Evolutionary conservation across 2,113 vertebrate species (phyloP).

Genomic region (Donacobius atricapilla): DNA sequence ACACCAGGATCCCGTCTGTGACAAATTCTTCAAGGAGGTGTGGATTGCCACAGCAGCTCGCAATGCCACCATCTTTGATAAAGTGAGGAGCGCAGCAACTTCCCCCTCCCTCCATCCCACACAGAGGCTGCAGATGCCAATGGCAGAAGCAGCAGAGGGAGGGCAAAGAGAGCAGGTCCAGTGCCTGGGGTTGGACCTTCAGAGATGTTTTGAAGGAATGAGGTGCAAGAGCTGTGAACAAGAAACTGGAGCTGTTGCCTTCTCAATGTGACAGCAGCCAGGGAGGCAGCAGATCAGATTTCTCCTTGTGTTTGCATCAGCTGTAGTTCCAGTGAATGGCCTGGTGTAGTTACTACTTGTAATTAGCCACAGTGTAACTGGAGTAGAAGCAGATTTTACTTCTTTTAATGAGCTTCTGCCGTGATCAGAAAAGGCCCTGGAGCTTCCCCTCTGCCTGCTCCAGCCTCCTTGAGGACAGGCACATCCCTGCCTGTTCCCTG

Average conservation of each 20-base stretch:
- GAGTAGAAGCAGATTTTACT: background rate
- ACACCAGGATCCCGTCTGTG: constrained; percentile 88
- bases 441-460: background rate
- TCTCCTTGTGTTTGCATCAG: background rate
- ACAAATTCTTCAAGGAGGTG: constrained; percentile 95
- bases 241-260: background rate
- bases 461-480: background rate
- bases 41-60: constrained; percentile 89
- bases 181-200: background rate
- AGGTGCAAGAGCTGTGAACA: background rate
- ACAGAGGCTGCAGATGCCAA: background rate
- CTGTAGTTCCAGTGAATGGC: background rate
- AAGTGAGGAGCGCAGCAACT: constrained; percentile 61
- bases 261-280: background rate
- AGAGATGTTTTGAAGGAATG: background rate
- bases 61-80: constrained; percentile 92
- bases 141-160: background rate
- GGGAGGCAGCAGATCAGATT: background rate
- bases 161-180: background rate
- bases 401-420: background rate
- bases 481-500: background rate
- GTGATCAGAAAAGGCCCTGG: background rate
- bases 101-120: background rate
- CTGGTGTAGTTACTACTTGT: background rate
- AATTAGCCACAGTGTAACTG: background rate